phyloP scores from a whole-genome alignment of 2,797 vertebrate genomes.

The Myripristis murdjan region DNA sequence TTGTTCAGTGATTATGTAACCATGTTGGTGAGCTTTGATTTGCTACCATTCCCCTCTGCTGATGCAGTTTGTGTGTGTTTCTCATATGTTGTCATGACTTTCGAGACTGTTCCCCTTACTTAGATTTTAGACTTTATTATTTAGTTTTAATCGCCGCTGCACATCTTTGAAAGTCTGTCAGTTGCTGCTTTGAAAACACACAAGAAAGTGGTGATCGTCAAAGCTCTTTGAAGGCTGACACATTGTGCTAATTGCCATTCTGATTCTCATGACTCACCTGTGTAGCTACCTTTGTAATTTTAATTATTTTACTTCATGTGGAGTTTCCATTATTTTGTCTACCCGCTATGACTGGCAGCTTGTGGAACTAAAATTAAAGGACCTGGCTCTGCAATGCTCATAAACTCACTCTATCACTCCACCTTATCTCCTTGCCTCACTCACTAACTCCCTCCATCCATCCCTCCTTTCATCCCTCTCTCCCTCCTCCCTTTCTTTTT shows the following conservation, averaged over 20 bases:
- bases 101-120: no score
- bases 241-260: not conserved
- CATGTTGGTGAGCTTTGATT: no score
- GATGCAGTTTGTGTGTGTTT: no score
- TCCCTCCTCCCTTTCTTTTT: not conserved
- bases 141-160: not conserved
- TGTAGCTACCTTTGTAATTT: slow-evolving; percentile 1
- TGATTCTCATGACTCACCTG: slow-evolving; percentile 5
- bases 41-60: no score
- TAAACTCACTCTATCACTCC: not conserved
- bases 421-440: not conserved
- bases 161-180: no score
- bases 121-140: no score
- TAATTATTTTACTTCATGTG: not conserved
- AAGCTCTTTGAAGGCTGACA: no score
- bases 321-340: slow-evolving; percentile 9
- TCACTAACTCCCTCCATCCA: not conserved
- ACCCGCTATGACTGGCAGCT: no score
- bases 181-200: slow-evolving; percentile 3
- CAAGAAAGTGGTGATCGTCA: not conserved
- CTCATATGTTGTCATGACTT: no score
- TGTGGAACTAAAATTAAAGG: not conserved
- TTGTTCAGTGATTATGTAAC: no score
- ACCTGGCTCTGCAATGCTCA: not conserved
- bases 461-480: not conserved